Evolutionary conservation across 2,797 vertebrate species (phyloP), one percentile per base, ranked within the genome.

Genomic region (Helostoma temminkii): DNA sequence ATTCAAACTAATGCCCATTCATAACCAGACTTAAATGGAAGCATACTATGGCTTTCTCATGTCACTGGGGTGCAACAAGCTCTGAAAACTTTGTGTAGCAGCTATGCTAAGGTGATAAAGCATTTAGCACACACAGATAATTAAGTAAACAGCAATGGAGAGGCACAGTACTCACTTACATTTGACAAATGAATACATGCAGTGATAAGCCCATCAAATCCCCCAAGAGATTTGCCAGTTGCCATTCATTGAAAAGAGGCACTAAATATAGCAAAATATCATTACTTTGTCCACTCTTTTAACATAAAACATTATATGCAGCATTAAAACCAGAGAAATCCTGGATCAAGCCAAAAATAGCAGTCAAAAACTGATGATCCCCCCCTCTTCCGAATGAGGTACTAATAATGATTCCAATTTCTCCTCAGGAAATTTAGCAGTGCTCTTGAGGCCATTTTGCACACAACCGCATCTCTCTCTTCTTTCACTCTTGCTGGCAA

Each of bases 401-500:
- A 65, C 76, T 81, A 77, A 83, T 90, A 87, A 86, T 8, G 50
- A 78, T 76, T 88, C 49, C 46, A 64, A 61, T 85, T 81, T 76
- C 82, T 89, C 66, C 66, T 74, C 81, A 73, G 86, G 82, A 90
- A 85, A 85, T 85, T 73, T 71, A 67, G 78, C 37, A 52, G 77
- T 62, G 80, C 80, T 81, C 76, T 67, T 43, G 81, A 80, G 80
- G 71, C 83, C 69, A 65, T 82, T 86, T 85, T 46, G 42, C 76
- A 85, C 72, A 90, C 85, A 75, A 85, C 88, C 74, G 1, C 85
- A 82, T 89, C 68, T 80, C 87, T 81, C 82, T 81, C 85, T 45
- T 76, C 85, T 88, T 87, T 86, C 78, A 85, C 74, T 76, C 69
- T 45, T 74, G 76, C 80, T 73, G 77, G 86, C 87, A 78, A 86